Conservation (phyloP, 2,113 vertebrate species). For the Mirounga angustirostris region DNA sequence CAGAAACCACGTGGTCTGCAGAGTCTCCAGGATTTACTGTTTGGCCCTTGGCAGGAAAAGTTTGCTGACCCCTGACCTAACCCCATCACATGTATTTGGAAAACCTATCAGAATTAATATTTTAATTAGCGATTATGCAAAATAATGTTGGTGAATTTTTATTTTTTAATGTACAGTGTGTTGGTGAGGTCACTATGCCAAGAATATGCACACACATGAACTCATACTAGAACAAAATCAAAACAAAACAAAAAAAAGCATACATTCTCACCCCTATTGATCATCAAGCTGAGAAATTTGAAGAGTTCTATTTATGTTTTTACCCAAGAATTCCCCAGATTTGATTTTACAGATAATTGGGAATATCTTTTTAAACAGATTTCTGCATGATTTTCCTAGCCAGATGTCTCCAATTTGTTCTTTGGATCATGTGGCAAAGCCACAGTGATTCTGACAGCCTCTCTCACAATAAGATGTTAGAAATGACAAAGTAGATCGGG, state of each 20-base stretch:
- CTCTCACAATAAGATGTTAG: not conserved
- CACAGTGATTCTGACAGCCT: not conserved
- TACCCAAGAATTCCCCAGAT: not conserved
- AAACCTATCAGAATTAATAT: not conserved
- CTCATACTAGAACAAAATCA: not conserved
- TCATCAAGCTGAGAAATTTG: not conserved
- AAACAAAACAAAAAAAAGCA: not conserved
- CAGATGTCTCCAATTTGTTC: not conserved
- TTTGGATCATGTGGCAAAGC: not conserved
- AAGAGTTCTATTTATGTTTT: not conserved
- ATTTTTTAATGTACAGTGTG: not conserved
- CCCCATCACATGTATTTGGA: not conserved
- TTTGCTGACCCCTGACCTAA: not conserved
- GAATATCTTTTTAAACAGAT: conserved; percentile 20
- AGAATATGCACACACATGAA: not conserved
- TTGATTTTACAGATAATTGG: not conserved
- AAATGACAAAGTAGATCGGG: not conserved
- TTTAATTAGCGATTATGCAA: conserved; percentile 1
- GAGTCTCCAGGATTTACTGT: not conserved
- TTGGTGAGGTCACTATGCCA: not conserved
- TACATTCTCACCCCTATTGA: not conserved
- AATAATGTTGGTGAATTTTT: not conserved
- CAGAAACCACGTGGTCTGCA: not conserved
- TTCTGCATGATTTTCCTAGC: not conserved
- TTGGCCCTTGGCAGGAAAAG: not conserved